Conservation (phyloP, 1,140 invertebrate species). For the Pseudomyrmex cubaensis region DNA sequence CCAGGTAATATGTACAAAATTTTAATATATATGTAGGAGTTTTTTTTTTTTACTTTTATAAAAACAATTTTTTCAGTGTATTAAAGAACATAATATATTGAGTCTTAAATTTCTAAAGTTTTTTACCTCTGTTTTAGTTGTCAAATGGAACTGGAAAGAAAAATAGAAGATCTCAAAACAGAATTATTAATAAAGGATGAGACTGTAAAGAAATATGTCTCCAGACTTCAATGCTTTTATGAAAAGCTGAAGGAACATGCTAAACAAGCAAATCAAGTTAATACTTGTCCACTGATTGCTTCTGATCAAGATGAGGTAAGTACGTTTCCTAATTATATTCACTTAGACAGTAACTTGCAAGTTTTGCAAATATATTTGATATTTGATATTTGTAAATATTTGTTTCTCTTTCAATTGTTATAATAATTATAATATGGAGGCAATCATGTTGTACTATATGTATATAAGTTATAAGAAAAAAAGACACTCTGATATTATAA, state of each 20-base stretch:
- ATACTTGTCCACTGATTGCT: constrained; percentile 28
- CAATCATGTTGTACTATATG: constrained; percentile 62
- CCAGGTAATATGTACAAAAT: constrained; percentile 64
- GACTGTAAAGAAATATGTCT: constrained; percentile 66
- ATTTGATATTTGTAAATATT: too few relatives aligned
- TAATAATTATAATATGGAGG: constrained; percentile 39
- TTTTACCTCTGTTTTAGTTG: constrained; percentile 63
- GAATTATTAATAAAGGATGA: constrained; percentile 71
- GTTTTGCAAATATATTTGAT: neutral
- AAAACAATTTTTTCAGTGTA: too few relatives aligned
- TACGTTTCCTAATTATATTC: constrained; percentile 50
- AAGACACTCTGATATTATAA: neutral
- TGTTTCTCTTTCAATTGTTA: neutral
- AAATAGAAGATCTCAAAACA: constrained; percentile 67
- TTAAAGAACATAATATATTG: neutral
- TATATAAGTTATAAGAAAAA: constrained; percentile 9
- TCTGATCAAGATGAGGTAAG: constrained; percentile 73
- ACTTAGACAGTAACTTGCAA: constrained; percentile 11
- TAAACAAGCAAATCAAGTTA: constrained; percentile 63
- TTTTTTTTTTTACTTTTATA: neutral
- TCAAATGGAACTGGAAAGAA: constrained; percentile 71
- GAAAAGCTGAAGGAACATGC: constrained; percentile 71
- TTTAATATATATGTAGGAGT: neutral
- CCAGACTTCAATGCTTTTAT: constrained; percentile 69
- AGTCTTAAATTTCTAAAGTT: neutral